Conservation (phyloP, 2,888 invertebrate species). For the Phalangium opilio region DNA sequence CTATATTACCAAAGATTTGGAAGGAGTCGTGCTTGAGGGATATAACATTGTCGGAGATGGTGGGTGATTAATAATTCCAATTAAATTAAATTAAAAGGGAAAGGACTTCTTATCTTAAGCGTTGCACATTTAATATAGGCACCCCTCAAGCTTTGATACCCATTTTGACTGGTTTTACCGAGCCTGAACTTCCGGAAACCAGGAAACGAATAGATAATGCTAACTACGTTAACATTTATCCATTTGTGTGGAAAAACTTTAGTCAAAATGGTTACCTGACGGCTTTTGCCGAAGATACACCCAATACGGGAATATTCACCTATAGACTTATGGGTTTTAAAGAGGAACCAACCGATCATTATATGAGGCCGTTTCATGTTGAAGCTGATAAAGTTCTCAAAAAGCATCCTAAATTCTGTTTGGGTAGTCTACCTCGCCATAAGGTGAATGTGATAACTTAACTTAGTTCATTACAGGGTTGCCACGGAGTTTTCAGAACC, state of each 20-base stretch:
- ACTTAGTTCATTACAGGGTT: neutral
- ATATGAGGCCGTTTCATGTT: constrained; percentile 63
- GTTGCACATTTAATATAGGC: constrained; percentile 9
- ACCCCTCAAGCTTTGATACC: constrained; percentile 55
- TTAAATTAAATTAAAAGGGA: no score
- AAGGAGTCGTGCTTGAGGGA: constrained; percentile 50
- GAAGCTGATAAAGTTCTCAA: constrained; percentile 44
- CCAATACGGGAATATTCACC: constrained; percentile 69
- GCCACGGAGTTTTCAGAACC: no score
- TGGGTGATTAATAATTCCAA: constrained; percentile 44
- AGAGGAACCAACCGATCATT: constrained; percentile 72
- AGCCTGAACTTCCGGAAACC: constrained; percentile 74
- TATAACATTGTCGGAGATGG: constrained; percentile 70
- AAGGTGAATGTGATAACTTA: constrained; percentile 40
- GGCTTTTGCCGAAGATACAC: constrained; percentile 73
- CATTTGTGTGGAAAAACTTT: constrained; percentile 71
- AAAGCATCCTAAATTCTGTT: constrained; percentile 45
- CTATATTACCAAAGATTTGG: constrained; percentile 45
- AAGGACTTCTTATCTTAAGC: no score
- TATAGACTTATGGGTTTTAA: constrained; percentile 76
- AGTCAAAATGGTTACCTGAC: constrained; percentile 36
- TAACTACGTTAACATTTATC: constrained; percentile 54
- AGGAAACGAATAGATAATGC: constrained; percentile 48
- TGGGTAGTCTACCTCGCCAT: constrained; percentile 56
- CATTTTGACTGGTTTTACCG: constrained; percentile 58